Percentiles rank a stretch among this genome's conserved stretches.
Conservation (phyloP, 2,113 vertebrate genomes). For the Ceyx cyanopectus region DNA sequence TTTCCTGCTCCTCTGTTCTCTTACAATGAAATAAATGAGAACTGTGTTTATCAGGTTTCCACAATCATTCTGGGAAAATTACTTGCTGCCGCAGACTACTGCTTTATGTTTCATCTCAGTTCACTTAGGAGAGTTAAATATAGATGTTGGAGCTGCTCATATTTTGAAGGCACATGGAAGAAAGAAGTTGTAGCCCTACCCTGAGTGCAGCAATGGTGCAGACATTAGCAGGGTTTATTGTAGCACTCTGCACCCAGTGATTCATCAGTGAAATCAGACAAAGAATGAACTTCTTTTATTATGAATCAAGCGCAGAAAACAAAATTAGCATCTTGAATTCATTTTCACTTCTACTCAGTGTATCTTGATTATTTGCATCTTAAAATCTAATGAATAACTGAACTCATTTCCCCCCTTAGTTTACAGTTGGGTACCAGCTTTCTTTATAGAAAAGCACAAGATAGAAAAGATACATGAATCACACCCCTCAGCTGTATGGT, state of each 20-base stretch:
- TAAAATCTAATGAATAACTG: neutral
- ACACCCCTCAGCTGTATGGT: neutral
- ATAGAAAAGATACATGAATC: neutral
- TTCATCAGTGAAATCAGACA: neutral
- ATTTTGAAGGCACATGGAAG: neutral
- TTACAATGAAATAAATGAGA: constrained; percentile 15
- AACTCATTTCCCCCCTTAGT: neutral
- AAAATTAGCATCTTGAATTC: neutral
- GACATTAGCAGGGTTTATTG: neutral
- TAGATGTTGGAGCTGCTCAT: constrained; percentile 15
- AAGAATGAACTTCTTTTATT: neutral
- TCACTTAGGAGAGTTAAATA: constrained; percentile 63
- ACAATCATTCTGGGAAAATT: constrained; percentile 23
- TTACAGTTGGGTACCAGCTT: neutral
- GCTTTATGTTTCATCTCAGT: constrained; percentile 45
- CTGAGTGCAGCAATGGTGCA: neutral
- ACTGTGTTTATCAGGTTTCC: constrained; percentile 41
- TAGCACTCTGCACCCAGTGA: neutral
- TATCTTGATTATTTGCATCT: neutral
- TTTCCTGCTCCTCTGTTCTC: neutral
- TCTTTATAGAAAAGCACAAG: neutral
- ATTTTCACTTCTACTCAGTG: neutral
- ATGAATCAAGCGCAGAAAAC: neutral
- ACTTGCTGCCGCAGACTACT: neutral
- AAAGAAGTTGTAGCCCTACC: neutral